Evolutionary conservation across 2,888 invertebrate genomes (phyloP), one percentile per base, ranked within the genome.

Genomic region (Aphidoletes aphidimyza): DNA sequence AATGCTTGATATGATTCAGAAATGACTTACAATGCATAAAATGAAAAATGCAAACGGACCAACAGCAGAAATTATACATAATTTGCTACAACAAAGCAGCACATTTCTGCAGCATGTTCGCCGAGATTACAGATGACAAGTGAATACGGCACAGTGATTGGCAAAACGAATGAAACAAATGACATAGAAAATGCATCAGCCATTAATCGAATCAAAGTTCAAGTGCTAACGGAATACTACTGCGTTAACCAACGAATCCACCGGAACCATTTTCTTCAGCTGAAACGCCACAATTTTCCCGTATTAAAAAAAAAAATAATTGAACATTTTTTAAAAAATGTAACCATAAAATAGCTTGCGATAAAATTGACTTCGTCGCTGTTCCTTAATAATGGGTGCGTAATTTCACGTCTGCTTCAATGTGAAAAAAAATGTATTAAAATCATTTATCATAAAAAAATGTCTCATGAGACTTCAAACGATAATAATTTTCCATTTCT

Each of bases 181-280:
- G 26, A 69, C 69, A 69, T 69, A 30, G 69, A 34, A 69, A 69
- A 30, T 69, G 69, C 69, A 69, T 69, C 26, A 69, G 26, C 30
- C 69, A 69, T 69, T 69, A 69, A 69, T 69, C 69, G 69, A 69
- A 69, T 69, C 69, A 69, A 69, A 69, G 69, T 69, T 69, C 69
- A 30, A 69, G 30, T 69, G 69, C 17, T 34, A 30, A 11, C 6
- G 30, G n/a, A 69, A 30, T 69, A 14, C 69, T 69, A 3, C n/a
- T 54, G n/a, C n/a, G n/a, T 54, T 54, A 22, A 6, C 9, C 54
- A 54, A 2, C 22, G 6, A 5, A 54, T 54, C 54, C 54, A 22
- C 3, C 22, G 5, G 3, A 22, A 22, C 22, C 54, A 54, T 19
- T 11, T 54, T 54, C 54, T 54, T 54, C 54, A 54, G n/a, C 22